Conservation (phyloP, 2,888 invertebrate species). For the Onchidella celtica region DNA sequence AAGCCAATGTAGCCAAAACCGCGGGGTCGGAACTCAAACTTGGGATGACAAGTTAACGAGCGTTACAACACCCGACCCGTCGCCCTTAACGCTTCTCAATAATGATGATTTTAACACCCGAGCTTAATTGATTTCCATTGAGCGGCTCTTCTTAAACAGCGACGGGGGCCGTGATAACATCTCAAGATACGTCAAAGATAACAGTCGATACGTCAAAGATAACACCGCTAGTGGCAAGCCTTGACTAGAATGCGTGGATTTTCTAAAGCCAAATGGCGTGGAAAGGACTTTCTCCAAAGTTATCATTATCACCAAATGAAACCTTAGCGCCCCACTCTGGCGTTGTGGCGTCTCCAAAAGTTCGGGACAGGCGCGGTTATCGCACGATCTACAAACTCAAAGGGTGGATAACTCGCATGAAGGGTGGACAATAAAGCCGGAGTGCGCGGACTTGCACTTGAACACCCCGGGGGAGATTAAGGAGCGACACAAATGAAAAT, state of each 20-base stretch:
- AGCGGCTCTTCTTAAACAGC: neutral
- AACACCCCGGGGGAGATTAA: neutral
- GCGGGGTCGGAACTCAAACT: no score
- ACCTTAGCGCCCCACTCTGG: neutral
- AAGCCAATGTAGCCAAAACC: no score
- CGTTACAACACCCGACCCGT: conserved; percentile 13
- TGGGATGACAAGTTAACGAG: conserved; percentile 25
- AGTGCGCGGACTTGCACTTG: neutral
- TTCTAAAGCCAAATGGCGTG: neutral
- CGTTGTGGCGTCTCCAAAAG: neutral
- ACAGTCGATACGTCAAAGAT: conserved; percentile 36
- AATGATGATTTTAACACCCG: conserved; percentile 40
- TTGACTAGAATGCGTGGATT: neutral
- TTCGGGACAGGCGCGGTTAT: neutral
- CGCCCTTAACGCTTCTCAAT: neutral
- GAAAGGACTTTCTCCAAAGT: neutral
- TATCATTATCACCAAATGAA: conserved; percentile 4
- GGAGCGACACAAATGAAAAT: no score
- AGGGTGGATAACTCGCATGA: neutral
- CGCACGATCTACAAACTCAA: conserved; percentile 15
- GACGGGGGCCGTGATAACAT: conserved; percentile 21
- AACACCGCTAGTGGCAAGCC: neutral
- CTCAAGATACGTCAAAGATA: conserved; percentile 32
- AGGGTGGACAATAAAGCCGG: neutral
- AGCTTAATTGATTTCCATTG: conserved; percentile 26